Evolutionary conservation across 2,797 vertebrate species (phyloP), one percentile per base, ranked within the genome.

Genomic region (Lepilemur ruficaudatus): DNA sequence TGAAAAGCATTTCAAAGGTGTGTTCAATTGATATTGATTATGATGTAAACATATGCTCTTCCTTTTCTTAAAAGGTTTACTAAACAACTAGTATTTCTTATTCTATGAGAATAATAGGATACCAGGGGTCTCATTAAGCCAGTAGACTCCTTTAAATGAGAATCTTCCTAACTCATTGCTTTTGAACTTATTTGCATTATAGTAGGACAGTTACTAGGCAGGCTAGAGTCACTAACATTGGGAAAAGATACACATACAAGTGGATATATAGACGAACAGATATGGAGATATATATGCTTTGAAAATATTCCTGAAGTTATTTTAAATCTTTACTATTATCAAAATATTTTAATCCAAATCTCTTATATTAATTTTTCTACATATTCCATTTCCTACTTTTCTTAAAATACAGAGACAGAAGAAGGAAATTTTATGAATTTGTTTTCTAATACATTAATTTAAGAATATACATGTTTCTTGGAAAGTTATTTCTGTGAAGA

Each of bases 31-130:
- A 91, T 67, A 96, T 41, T 81, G n/a, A 91, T 93, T 86, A 90
- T 91, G 63, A 88, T 87, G 3, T 7, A 72, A 92, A 22, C 3
- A 23, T 92, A 91, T 0, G 2, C 0, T 32, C 0, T 91, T 93
- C 38, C 28, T 88, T 93, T 87, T 95, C 93, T 96, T 32, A 84
- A 96, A 96, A 95, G 28, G 55, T 52, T 93, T 97, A n/a, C 22
- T 84, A 92, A 95, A 90, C 59, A 35, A 81, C 89, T 55, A 2
- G 0, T 76, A 23, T 65, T 93, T 89, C 7, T 89, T 94, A 95
- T 80, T 52, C n/a, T 48, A 7, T 50, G 1, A 87, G 5, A 30
- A 88, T 85, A 30, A 46, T 35, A 67, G 4, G 7, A 50, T 84
- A 55, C 41, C 72, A 75, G 70, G 59, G 2, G 10, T 89, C 25